Evolutionary conservation across 2,113 vertebrate species (phyloP).

Genomic region (Pseudolaguvia tuberculata): DNA sequence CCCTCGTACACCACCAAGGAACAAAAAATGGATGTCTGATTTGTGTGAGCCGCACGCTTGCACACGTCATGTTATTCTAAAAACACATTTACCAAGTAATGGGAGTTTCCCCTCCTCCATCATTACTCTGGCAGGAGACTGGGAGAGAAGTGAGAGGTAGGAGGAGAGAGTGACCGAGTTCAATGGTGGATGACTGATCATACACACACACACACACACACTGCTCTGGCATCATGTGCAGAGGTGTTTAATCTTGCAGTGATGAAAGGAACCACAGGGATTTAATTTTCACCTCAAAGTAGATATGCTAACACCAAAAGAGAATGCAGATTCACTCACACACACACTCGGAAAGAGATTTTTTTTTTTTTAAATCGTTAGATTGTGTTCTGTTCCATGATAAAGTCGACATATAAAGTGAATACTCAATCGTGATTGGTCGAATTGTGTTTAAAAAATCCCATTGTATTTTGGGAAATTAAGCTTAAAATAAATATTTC

Average conservation of each 20-base stretch:
- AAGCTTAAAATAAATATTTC: too few relatives aligned
- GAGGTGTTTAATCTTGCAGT: conserved; percentile 37
- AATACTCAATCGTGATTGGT: too few relatives aligned
- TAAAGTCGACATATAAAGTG: too few relatives aligned
- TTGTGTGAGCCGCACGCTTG: neutral
- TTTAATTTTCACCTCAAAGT: conserved; percentile 40
- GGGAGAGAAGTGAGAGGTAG: neutral
- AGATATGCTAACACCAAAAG: conserved; percentile 16
- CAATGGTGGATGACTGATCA: conserved; percentile 11
- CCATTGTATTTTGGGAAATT: too few relatives aligned
- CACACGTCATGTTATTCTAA: conserved; percentile 17
- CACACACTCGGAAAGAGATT: too few relatives aligned
- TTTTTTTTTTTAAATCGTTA: neutral
- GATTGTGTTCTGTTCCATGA: neutral
- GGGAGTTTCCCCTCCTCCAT: conserved; percentile 23
- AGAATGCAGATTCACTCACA: neutral
- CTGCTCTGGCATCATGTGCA: conserved; percentile 10
- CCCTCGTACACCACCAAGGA: neutral
- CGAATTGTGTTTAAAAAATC: too few relatives aligned
- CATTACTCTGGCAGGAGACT: conserved; percentile 18
- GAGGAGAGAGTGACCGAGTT: too few relatives aligned
- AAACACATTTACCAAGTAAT: conserved; percentile 35
- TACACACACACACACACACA: neutral
- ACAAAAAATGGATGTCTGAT: conserved; percentile 9
- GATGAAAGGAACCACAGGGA: conserved; percentile 23